Evolutionary conservation across 2,113 vertebrate species (phyloP).

Genomic region (Tetrao urogallus): DNA sequence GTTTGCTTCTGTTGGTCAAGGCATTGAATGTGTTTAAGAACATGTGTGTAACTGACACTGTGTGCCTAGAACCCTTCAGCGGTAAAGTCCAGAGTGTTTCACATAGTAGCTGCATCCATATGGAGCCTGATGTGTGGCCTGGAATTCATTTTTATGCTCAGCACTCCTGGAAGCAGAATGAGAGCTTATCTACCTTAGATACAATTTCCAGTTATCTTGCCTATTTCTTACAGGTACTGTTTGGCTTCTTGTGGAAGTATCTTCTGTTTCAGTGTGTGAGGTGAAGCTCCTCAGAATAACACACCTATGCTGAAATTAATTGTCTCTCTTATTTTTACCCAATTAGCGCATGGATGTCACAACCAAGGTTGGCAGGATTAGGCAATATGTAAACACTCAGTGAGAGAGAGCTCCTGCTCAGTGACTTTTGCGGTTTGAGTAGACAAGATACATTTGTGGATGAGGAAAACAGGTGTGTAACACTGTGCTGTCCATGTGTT

Average conservation of each 20-base stretch:
- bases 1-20: neutral
- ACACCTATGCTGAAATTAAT: constrained; percentile 43
- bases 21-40: neutral
- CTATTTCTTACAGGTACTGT: neutral
- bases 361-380: constrained; percentile 35
- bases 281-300: constrained; percentile 42
- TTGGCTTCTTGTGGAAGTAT: constrained; percentile 3
- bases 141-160: neutral
- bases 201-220: neutral
- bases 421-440: constrained; percentile 41
- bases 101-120: neutral
- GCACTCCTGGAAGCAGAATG: neutral
- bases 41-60: neutral
- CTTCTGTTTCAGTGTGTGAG: constrained; percentile 25
- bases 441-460: constrained; percentile 25
- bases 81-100: neutral
- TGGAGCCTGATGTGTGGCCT: neutral
- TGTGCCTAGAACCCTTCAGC: neutral
- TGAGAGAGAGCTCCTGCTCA: constrained; percentile 27
- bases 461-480: constrained; percentile 23
- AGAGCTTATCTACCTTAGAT: neutral
- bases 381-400: constrained; percentile 20
- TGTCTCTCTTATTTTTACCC: constrained; percentile 25
- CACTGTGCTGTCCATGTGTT: neutral
- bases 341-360: constrained; percentile 19